Percentiles rank a stretch among this genome's conserved stretches.
phyloP scores from a whole-genome alignment of 1,140 invertebrate genomes.

The Anastrepha obliqua region DNA sequence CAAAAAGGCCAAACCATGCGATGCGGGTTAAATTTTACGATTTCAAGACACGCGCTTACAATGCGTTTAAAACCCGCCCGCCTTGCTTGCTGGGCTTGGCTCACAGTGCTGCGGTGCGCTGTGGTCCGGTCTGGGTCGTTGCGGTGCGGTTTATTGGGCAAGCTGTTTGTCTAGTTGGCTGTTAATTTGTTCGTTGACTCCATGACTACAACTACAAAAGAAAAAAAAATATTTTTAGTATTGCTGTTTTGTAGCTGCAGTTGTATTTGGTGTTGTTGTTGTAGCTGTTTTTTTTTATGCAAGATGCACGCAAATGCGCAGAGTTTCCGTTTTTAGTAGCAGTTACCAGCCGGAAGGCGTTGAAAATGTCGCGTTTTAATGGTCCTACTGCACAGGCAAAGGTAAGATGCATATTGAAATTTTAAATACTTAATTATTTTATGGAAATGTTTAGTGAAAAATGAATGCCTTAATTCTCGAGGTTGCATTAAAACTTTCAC shows the following conservation, averaged over 20 bases:
- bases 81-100: slow-evolving; percentile 14
- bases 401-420: background rate
- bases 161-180: slow-evolving; percentile 23
- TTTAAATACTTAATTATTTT: slow-evolving; percentile 1
- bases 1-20: slow-evolving; percentile 31
- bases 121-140: background rate
- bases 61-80: slow-evolving; percentile 13
- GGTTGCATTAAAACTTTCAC: background rate
- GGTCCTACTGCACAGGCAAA: background rate
- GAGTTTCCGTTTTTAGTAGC: slow-evolving; percentile 31
- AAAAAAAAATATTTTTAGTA: slow-evolving; percentile 10
- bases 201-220: background rate
- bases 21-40: slow-evolving; percentile 43
- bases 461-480: background rate
- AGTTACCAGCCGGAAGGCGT: slow-evolving; percentile 46
- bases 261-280: background rate
- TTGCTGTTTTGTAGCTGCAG: background rate
- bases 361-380: slow-evolving; percentile 51
- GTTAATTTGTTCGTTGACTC: slow-evolving; percentile 45
- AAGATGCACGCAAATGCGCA: slow-evolving; percentile 35
- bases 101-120: background rate
- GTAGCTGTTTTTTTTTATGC: background rate
- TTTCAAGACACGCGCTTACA: slow-evolving; percentile 46
- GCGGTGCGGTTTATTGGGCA: slow-evolving; percentile 6
- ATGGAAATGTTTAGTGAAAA: background rate